Percentiles rank a stretch among this genome's conserved stretches.
These are phyloP conservation scores for Borostomias antarcticus DNA, from an alignment of 2,797 vertebrate genomes.

Conservation along the genomic window DNA sequence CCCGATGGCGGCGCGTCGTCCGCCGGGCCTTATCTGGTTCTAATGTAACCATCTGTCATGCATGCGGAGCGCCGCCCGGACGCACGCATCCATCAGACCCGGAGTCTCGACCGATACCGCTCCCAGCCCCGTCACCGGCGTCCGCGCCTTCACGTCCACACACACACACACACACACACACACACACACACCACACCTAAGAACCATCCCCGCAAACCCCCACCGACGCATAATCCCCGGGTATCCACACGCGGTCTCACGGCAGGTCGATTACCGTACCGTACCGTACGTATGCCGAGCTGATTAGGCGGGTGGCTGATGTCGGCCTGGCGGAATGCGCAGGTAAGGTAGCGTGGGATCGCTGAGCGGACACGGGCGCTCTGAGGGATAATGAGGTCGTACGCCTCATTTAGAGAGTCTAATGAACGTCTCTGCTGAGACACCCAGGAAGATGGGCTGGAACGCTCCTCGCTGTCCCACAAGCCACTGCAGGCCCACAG, in stretches of 20 bases:
- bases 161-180: not conserved
- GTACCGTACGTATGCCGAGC: slow-evolving; percentile 14
- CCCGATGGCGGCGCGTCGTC: slow-evolving; percentile 45
- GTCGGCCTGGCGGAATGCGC: not conserved
- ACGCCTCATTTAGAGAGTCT: not conserved
- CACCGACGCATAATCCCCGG: too few species aligned
- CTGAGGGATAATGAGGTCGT: not conserved
- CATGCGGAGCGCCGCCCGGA: slow-evolving; percentile 51
- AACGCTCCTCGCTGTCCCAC: not conserved
- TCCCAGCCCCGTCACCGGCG: slow-evolving; percentile 41
- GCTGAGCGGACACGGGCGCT: not conserved
- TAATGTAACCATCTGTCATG: slow-evolving; percentile 62
- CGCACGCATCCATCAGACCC: slow-evolving; percentile 57
- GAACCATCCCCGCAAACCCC: slow-evolving; percentile 46
- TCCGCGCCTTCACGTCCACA: slow-evolving; percentile 15
- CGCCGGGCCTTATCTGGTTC: slow-evolving; percentile 48
- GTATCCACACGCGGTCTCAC: too few species aligned
- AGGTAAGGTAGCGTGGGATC: slow-evolving; percentile 12
- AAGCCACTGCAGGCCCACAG: not conserved
- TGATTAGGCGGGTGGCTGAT: slow-evolving; percentile 1
- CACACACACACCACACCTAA: slow-evolving; percentile 14
- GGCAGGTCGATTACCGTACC: not conserved
- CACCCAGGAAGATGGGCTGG: not conserved
- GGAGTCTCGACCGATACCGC: not conserved
- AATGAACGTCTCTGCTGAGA: not conserved